phyloP scores from a whole-genome alignment of 2,113 vertebrate genomes.

The Uria aalge region DNA sequence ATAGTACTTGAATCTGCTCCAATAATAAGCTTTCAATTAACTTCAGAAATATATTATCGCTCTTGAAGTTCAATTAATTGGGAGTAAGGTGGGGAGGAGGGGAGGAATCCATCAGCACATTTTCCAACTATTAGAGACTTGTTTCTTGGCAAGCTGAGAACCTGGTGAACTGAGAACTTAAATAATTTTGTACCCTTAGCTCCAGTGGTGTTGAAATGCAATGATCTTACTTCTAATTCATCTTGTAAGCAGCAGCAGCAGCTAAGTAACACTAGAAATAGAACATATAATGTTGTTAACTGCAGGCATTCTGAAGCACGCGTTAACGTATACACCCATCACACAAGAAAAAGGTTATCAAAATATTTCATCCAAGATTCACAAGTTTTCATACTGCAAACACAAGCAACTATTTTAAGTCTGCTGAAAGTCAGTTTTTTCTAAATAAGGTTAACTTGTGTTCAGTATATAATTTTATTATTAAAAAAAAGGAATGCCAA shows the following conservation, averaged over 20 bases:
- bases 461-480: not conserved
- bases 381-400: not conserved
- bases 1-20: conserved; percentile 44
- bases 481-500: rapidly evolving
- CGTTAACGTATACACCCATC: not conserved
- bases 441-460: not conserved
- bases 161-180: not conserved
- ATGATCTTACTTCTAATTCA: not conserved
- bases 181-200: not conserved
- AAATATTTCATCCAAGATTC: not conserved
- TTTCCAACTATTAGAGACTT: not conserved
- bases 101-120: conserved; percentile 26
- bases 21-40: conserved; percentile 13
- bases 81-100: not conserved
- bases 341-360: not conserved
- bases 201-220: not conserved
- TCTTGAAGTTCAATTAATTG: conserved; percentile 32
- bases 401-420: not conserved
- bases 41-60: conserved; percentile 21
- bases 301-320: not conserved
- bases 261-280: not conserved
- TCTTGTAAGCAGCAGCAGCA: not conserved
- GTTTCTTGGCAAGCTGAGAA: not conserved
- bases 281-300: not conserved
- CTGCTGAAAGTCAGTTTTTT: not conserved